Conservation (phyloP, 2,888 invertebrate species). For the Parnassius apollo region DNA sequence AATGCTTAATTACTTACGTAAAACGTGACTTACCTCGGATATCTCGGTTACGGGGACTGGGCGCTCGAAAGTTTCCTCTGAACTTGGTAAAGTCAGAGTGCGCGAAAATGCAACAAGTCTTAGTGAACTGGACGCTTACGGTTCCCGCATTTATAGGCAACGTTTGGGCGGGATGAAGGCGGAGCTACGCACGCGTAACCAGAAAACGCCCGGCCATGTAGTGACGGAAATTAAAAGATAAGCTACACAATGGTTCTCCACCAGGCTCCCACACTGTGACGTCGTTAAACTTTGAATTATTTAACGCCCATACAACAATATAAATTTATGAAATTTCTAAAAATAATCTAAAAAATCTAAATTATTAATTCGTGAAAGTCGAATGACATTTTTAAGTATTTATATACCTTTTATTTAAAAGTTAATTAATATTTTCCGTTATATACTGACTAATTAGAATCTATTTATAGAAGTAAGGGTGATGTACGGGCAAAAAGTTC, state of each 20-base stretch:
- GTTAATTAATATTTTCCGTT: too few species aligned
- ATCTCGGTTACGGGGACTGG: slow-evolving; percentile 14
- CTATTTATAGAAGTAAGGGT: too few species aligned
- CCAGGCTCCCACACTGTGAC: slow-evolving; percentile 4
- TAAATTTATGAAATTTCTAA: slow-evolving; percentile 14
- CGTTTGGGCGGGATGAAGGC: slow-evolving; percentile 63
- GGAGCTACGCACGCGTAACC: slow-evolving; percentile 70
- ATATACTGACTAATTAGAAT: too few species aligned
- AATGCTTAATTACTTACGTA: not conserved
- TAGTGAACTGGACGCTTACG: slow-evolving; percentile 43
- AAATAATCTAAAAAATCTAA: slow-evolving; percentile 6
- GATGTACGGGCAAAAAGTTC: too few species aligned
- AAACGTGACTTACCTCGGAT: slow-evolving; percentile 17
- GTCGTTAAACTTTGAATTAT: slow-evolving; percentile 16
- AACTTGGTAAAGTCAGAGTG: slow-evolving; percentile 33
- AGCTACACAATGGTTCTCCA: slow-evolving; percentile 13
- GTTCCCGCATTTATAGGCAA: slow-evolving; percentile 61
- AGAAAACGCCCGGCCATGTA: slow-evolving; percentile 23
- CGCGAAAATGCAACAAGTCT: slow-evolving; percentile 65
- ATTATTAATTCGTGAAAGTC: too few species aligned
- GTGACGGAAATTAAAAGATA: slow-evolving; percentile 35
- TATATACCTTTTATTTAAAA: too few species aligned
- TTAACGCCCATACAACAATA: slow-evolving; percentile 14
- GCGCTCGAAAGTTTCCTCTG: slow-evolving; percentile 30
- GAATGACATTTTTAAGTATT: too few species aligned